Conservation (phyloP, 2,113 vertebrate species). For the Cebidichthys violaceus region DNA sequence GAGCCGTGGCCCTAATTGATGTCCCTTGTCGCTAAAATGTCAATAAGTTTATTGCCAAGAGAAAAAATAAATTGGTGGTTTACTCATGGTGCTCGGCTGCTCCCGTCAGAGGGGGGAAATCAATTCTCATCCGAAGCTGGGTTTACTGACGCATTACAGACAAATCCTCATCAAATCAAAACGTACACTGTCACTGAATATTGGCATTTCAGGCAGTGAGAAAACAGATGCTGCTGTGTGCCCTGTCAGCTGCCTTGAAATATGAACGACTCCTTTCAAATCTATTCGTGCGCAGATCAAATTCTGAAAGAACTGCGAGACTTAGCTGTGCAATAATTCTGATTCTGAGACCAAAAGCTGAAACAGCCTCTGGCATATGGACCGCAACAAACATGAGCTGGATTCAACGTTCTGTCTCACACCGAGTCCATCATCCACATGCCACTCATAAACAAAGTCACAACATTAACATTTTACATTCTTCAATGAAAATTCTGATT, state of each 20-base stretch:
- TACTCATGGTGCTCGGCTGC: constrained; percentile 58
- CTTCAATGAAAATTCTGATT: not conserved
- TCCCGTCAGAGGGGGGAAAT: constrained; percentile 51
- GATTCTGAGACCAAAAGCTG: constrained; percentile 26
- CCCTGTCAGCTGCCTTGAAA: constrained; percentile 37
- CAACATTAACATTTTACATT: not conserved
- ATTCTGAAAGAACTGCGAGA: constrained; percentile 17
- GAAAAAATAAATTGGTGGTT: constrained; percentile 68
- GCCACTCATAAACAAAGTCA: not conserved
- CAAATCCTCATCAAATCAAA: constrained; percentile 75
- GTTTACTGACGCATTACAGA: constrained; percentile 64
- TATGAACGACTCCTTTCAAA: constrained; percentile 40
- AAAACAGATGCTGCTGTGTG: constrained; percentile 25
- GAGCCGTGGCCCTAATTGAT: constrained; percentile 62
- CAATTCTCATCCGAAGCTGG: constrained; percentile 65
- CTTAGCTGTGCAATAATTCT: constrained; percentile 23
- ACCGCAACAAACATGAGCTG: constrained; percentile 19
- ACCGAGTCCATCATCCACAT: not conserved
- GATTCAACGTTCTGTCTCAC: constrained; percentile 14
- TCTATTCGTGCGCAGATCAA: constrained; percentile 23
- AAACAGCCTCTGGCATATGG: constrained; percentile 20
- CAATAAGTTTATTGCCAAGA: constrained; percentile 68
- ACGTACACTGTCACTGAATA: constrained; percentile 61
- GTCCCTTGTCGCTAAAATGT: constrained; percentile 61
- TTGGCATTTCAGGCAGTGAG: constrained; percentile 52